Base-by-base conservation (phyloP, 1,140 invertebrate species). In the Pseudomyrmex concolor region DNA sequence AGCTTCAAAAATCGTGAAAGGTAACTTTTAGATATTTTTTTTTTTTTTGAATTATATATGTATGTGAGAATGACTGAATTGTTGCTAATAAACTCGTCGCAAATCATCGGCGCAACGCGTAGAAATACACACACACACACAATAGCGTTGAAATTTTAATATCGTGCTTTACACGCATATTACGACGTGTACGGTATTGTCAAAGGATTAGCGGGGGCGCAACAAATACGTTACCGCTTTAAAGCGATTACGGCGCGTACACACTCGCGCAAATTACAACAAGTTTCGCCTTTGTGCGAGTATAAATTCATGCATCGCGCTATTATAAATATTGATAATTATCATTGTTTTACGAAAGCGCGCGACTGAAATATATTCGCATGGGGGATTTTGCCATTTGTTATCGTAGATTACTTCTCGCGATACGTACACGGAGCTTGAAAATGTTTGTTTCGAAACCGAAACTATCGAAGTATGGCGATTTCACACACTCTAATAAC, bases 141-240 rank as follows among this genome's bases (percentile, higher is more conserved):
- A 78, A 80, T 59, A 19, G 19, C 12, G 34, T 80, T 80, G 48
- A 80, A 71, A 59, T 80, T 80, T 80, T 80, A 80, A 59, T 71
- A 55, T 80, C 43, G 45, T 45, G 54, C 43, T 80, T 80, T 57
- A 57, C 19, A 25, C 13, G 34, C 19, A 51, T 68, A 55, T 43
- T 15, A 48, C n/a, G 54, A 50, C 59, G 43, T 48, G 50, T 43
- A 43, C 54, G 43, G 34, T 70, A 80, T 80, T 71, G 43, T 80
- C n/a, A n/a, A 70, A 59, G 54, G 66, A 80, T 80, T 80, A 80
- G 22, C 45, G 43, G 66, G 57, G n/a, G 19, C 19, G 3, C n/a
- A 34, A 7, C 48, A 17, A 76, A 77, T 77, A 22, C 50, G 17
- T 80, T 71, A 70, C 59, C 64, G 64, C 12, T 80, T 60, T 80